Base-by-base conservation (phyloP, 2,797 vertebrate species). In the Holocentrus rufus region DNA sequence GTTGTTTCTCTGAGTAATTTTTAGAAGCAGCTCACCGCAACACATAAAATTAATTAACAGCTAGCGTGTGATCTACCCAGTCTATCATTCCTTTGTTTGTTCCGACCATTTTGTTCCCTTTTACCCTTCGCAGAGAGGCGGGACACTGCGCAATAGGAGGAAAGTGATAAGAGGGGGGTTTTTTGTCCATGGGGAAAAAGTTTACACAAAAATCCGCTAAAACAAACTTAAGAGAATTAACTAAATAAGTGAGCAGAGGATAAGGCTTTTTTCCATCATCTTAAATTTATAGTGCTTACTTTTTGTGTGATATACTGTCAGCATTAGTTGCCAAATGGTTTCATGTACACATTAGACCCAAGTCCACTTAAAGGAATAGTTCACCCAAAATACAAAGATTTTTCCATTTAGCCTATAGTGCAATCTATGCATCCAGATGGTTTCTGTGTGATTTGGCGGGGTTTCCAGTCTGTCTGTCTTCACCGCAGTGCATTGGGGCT, bases 11-110 rank as follows among this genome's bases (percentile, higher is more conserved):
- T 2, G 39, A 42, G 53, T 36, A 31, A 17, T 23, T 54, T 82
- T 67, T 53, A 76, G 74, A 72, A 46, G 44, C 61, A 6, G 58
- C 59, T 20, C 69, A 14, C 65, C 73, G 7, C 14, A 39, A 74
- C 49, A 68, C 49, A 62, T 2, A 20, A 20, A 46, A 34, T 49
- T 46, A 34, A 11, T 36, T 36, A 58, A 58, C 9, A 47, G 47
- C 55, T n/a, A 50, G 25, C 52, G n/a, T 59, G 71, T 52, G 47
- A 56, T 52, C n/a, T 7, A 0, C n/a, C 27, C 5, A 5, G 50
- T 46, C 25, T 58, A 10, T 27, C 42, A 30, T 25, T 46, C 52
- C 39, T 83, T 69, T 57, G 30, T 52, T 69, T 57, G 25, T 52
- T 73, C 65, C 58, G 17, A 5, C 22, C 9, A 31, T 56, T 56